phyloP scores from a whole-genome alignment of 2,113 vertebrate species.

The Propithecus coquereli region DNA sequence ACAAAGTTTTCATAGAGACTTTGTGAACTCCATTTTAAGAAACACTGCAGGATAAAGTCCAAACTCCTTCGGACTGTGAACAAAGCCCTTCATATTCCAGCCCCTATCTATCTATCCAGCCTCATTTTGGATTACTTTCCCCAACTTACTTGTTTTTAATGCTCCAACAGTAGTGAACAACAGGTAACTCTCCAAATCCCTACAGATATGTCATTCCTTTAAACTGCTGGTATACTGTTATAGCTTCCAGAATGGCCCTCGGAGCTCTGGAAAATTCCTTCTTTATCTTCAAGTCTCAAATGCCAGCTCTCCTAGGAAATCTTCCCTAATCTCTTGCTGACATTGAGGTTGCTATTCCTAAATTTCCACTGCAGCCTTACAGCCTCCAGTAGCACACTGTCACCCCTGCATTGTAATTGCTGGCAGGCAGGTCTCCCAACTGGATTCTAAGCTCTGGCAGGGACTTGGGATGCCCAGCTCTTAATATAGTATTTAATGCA shows the following conservation, averaged over 20 bases:
- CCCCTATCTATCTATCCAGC: neutral
- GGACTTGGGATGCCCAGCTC: neutral
- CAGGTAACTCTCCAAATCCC: neutral
- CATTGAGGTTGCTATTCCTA: neutral
- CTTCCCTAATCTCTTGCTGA: neutral
- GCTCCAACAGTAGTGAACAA: neutral
- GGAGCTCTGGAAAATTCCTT: neutral
- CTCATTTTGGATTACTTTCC: neutral
- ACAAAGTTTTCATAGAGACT: neutral
- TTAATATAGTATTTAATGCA: neutral
- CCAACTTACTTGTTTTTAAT: neutral
- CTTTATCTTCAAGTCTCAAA: neutral
- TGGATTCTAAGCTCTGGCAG: neutral
- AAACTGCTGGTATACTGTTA: neutral
- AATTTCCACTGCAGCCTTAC: neutral
- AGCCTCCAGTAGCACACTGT: neutral
- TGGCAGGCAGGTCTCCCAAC: neutral
- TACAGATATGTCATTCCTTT: neutral
- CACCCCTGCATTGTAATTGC: neutral
- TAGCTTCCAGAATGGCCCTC: neutral
- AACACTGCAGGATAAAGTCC: neutral
- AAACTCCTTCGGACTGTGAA: neutral
- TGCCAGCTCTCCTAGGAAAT: neutral
- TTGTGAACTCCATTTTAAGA: neutral
- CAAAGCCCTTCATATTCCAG: neutral